A percentile compares a stretch with the other conserved stretches of the same genome.
Conservation (phyloP, 2,113 vertebrate species). For the Oreochromis niloticus region DNA sequence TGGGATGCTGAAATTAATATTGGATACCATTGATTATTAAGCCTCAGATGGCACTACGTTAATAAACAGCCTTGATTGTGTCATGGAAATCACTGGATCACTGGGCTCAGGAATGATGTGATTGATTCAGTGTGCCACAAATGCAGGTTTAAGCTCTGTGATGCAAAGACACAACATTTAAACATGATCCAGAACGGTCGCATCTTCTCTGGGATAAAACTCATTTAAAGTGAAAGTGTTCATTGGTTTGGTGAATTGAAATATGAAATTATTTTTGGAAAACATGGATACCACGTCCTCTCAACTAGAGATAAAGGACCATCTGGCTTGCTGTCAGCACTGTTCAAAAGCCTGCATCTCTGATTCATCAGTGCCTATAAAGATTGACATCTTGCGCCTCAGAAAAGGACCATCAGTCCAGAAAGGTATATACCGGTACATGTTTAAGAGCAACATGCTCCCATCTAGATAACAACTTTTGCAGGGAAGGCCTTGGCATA, state of each 20-base stretch:
- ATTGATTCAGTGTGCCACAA: background rate
- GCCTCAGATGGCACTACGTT: background rate
- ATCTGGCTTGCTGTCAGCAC: background rate
- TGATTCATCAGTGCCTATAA: background rate
- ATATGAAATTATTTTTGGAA: background rate
- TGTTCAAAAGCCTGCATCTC: background rate
- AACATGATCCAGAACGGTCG: background rate
- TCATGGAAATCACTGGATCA: background rate
- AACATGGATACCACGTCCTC: background rate
- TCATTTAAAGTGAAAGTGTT: background rate
- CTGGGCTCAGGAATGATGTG: background rate
- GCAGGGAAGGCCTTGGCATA: background rate
- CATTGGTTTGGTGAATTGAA: background rate
- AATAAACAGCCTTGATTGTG: background rate
- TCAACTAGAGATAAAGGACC: background rate
- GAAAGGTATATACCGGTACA: background rate
- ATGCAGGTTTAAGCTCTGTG: background rate
- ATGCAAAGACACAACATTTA: background rate
- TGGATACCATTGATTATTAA: background rate
- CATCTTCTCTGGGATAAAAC: background rate
- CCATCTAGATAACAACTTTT: background rate
- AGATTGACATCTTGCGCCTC: background rate
- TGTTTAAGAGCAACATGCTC: background rate
- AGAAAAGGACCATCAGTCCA: background rate
- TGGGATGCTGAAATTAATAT: background rate